Evolutionary conservation across 2,888 invertebrate genomes (phyloP), one percentile per base, ranked within the genome.

Genomic region (Scaptomyza cyrtandrae): DNA sequence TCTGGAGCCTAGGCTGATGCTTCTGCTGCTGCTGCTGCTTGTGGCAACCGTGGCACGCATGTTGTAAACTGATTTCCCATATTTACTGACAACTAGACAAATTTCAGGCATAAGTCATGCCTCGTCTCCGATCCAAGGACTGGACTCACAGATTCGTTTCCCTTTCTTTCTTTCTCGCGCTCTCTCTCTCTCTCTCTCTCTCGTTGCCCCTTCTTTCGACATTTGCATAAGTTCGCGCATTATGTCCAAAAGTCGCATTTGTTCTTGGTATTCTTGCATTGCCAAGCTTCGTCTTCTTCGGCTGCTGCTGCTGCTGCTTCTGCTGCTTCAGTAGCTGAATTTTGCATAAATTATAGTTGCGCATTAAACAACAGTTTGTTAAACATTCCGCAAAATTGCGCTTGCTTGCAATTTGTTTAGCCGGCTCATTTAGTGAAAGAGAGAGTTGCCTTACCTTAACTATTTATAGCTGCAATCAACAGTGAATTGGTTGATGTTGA

Each of bases 51-150:
- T 82, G 80, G 88, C 83, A 88, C 83, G 83, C 83, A 88, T 85
- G 89, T 88, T 86, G 85, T 88, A 85, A 85, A 85, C 86, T 90
- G 89, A 91, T 92, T 91, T 91, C 90, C 91, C 91, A 91, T 91
- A 91, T 91, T 91, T 91, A 91, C 91, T 91, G 91, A 91, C 91
- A 91, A 90, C 91, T 90, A 88, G 90, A 91, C 92, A 91, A 91
- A 91, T 91, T 91, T 90, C 90, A 90, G 88, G 89, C 90, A 91
- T 91, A 91, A 91, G 87, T 91, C 91, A 91, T 91, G 89, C 85
- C 80, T 83, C 89, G 87, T 87, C 81, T 78, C 56, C 48, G 57
- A 13, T 14, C 39, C 79, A 41, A 41, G 41, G 41, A 41, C 75
- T 78, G 75, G 79, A 69, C 35, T 61, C 46, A 31, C 50, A 33